Conservation (phyloP, 1,140 invertebrate species). For the Ceratina calcarata region DNA sequence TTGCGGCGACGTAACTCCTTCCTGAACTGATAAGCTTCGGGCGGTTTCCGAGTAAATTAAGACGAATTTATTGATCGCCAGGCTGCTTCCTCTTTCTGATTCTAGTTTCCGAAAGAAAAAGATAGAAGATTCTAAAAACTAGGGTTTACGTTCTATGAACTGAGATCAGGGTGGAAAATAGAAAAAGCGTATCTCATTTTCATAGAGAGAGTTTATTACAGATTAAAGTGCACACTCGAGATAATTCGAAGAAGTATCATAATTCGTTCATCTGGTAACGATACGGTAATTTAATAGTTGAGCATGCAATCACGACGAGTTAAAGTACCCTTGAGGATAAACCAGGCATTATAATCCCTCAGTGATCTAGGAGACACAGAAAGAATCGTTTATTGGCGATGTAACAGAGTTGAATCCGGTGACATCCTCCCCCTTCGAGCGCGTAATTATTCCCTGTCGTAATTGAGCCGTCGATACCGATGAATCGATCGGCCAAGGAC, state of each 20-base stretch:
- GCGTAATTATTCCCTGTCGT: conserved; percentile 28
- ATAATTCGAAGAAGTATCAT: too few species aligned
- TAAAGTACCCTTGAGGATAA: background rate
- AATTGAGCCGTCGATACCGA: conserved; percentile 37
- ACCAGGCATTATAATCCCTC: background rate
- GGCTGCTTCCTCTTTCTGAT: background rate
- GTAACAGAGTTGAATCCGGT: background rate
- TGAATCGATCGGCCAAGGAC: conserved; percentile 44
- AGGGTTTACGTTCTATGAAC: too few species aligned
- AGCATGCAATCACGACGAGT: background rate
- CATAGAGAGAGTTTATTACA: too few species aligned
- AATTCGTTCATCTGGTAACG: background rate
- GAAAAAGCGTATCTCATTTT: too few species aligned
- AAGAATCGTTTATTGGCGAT: background rate
- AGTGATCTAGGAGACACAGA: background rate
- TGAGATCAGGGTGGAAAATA: too few species aligned
- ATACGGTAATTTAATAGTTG: background rate
- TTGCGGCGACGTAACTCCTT: background rate
- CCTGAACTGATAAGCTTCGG: background rate
- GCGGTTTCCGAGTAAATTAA: conserved; percentile 3
- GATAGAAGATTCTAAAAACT: too few species aligned
- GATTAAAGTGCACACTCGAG: too few species aligned
- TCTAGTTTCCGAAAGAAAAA: too few species aligned
- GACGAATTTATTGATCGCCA: too few species aligned
- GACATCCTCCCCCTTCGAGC: background rate